Conservation (phyloP, 2,888 invertebrate species). For the Meandrusa payeni region DNA sequence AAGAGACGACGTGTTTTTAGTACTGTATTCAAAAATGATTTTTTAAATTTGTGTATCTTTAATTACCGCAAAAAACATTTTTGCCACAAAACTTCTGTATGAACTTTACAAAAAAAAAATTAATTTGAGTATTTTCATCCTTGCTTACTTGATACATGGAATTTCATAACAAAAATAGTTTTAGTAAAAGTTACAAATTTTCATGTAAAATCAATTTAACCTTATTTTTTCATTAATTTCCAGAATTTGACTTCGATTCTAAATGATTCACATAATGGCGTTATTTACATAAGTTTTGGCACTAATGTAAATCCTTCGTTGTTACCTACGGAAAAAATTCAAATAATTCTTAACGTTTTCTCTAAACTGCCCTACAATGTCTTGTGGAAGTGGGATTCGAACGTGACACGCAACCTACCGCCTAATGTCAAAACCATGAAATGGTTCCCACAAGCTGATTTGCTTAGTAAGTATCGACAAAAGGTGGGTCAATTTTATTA, state of each 20-base stretch:
- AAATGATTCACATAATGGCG: slow-evolving; percentile 55
- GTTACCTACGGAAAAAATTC: slow-evolving; percentile 44
- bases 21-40: too few relatives aligned
- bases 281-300: slow-evolving; percentile 67
- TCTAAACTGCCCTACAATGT: slow-evolving; percentile 56
- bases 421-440: slow-evolving; percentile 47
- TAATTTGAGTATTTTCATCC: too few relatives aligned
- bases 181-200: not conserved
- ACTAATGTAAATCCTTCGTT: slow-evolving; percentile 49
- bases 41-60: too few relatives aligned
- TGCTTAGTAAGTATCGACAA: slow-evolving; percentile 45
- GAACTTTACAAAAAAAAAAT: too few relatives aligned
- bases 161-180: not conserved
- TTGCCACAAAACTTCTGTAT: too few relatives aligned
- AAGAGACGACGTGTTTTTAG: too few relatives aligned
- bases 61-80: too few relatives aligned
- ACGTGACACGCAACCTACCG: slow-evolving; percentile 31
- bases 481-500: not conserved
- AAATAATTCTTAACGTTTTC: slow-evolving; percentile 48
- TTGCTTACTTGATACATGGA: too few relatives aligned
- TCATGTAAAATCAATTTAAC: not conserved
- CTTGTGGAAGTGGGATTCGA: slow-evolving; percentile 57
- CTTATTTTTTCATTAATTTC: too few relatives aligned
- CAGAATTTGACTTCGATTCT: slow-evolving; percentile 54
- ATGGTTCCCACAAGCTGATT: slow-evolving; percentile 70